These are phyloP conservation scores for Papilio glaucus DNA, from an alignment of 1,140 invertebrate species.

Conservation along the genomic window DNA sequence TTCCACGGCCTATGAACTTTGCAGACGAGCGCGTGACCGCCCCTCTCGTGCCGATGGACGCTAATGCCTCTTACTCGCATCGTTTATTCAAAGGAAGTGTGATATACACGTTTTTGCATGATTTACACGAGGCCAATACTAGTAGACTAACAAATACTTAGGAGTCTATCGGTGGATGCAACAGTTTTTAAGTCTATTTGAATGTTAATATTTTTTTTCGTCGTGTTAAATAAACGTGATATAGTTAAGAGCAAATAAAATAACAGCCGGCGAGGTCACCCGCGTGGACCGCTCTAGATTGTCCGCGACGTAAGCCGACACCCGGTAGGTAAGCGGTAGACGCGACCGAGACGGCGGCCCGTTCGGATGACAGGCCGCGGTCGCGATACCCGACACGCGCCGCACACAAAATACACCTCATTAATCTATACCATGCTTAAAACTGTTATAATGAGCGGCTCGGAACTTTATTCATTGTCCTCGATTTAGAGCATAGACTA, in stretches of 20 bases:
- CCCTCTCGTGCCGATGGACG: slow-evolving; percentile 49
- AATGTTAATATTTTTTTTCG: neutral
- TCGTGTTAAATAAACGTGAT: neutral
- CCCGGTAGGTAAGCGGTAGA: slow-evolving; percentile 55
- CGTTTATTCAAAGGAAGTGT: slow-evolving; percentile 44
- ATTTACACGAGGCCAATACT: neutral
- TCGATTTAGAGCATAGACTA: neutral
- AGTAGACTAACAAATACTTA: neutral
- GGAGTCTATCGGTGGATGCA: neutral
- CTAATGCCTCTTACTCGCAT: slow-evolving; percentile 46
- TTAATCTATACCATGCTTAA: slow-evolving; percentile 38
- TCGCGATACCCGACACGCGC: slow-evolving; percentile 53
- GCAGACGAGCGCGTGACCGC: slow-evolving; percentile 53
- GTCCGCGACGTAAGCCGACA: slow-evolving; percentile 48
- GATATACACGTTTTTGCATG: slow-evolving; percentile 1
- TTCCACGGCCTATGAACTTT: slow-evolving; percentile 70
- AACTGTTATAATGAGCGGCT: slow-evolving; percentile 10
- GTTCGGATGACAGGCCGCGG: slow-evolving; percentile 52
- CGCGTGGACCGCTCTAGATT: slow-evolving; percentile 43
- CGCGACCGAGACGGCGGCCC: slow-evolving; percentile 56
- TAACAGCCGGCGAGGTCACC: slow-evolving; percentile 43
- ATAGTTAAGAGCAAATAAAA: neutral
- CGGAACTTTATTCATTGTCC: neutral
- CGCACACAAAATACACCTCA: slow-evolving; percentile 41
- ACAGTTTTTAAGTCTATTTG: neutral